These are phyloP conservation scores for Albula goreensis DNA, from an alignment of 2,113 vertebrate species.

Conservation along the genomic window DNA sequence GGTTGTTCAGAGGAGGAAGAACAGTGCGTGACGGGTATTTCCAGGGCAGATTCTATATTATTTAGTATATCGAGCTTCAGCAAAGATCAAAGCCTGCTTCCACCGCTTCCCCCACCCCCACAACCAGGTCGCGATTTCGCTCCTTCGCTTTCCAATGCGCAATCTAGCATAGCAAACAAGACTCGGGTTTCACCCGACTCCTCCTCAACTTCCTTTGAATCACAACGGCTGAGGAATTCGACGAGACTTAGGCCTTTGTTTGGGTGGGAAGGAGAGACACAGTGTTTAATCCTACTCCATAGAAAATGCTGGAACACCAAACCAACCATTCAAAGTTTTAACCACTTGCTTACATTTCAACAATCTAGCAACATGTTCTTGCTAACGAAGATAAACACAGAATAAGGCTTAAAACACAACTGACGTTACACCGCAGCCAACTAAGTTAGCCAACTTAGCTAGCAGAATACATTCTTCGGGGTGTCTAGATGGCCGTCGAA, in stretches of 20 bases:
- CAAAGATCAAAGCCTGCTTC: background rate
- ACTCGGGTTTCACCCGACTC: slow-evolving; percentile 73
- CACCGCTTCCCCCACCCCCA: slow-evolving; percentile 41
- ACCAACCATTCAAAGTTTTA: background rate
- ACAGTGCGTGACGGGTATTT: background rate
- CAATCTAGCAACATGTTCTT: background rate
- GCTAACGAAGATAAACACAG: too few species aligned
- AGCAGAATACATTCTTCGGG: too few species aligned
- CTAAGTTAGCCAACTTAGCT: too few species aligned
- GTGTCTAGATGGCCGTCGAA: too few species aligned
- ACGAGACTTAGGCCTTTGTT: slow-evolving; percentile 60
- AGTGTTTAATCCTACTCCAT: background rate
- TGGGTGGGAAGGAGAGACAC: slow-evolving; percentile 31
- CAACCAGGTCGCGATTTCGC: slow-evolving; percentile 48
- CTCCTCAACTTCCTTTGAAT: slow-evolving; percentile 70
- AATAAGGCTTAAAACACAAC: too few species aligned
- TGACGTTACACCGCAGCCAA: too few species aligned
- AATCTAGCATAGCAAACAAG: slow-evolving; percentile 38
- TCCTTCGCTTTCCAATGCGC: slow-evolving; percentile 51
- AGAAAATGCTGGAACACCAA: background rate
- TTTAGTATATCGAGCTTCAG: background rate
- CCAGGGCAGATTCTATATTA: background rate
- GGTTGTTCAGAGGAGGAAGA: background rate
- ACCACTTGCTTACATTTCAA: background rate
- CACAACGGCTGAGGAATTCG: slow-evolving; percentile 63